A percentile compares a stretch with the other conserved stretches of the same genome.
These are phyloP conservation scores for Odontocerum albicorne DNA, from an alignment of 2,888 invertebrate species.

Conservation along the genomic window DNA sequence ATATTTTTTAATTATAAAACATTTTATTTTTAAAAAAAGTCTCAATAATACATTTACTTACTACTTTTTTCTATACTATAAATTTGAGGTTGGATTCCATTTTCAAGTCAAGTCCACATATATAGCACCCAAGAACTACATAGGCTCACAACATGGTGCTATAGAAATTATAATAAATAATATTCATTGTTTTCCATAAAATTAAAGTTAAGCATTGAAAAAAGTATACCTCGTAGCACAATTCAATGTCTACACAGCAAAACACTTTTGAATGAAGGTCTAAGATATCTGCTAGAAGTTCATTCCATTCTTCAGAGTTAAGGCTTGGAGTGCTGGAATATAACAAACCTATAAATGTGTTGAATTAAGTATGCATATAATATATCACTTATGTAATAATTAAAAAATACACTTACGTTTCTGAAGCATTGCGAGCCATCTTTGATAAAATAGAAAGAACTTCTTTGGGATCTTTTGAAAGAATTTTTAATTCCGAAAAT, in stretches of 20 bases:
- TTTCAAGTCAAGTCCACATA: too few species aligned
- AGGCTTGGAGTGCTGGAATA: slow-evolving; percentile 42
- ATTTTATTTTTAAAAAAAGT: too few species aligned
- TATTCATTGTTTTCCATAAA: too few species aligned
- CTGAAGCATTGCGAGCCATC: slow-evolving; percentile 44
- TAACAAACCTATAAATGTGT: too few species aligned
- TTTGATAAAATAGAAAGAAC: slow-evolving; percentile 48
- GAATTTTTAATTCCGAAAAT: slow-evolving; percentile 46
- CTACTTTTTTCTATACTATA: too few species aligned
- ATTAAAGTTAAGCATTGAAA: too few species aligned
- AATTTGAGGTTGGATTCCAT: too few species aligned
- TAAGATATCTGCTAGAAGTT: slow-evolving; percentile 66
- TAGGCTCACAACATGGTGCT: too few species aligned
- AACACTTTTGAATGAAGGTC: slow-evolving; percentile 65
- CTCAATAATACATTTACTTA: too few species aligned
- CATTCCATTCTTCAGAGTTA: slow-evolving; percentile 62
- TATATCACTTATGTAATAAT: slow-evolving; percentile 15
- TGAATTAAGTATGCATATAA: neutral
- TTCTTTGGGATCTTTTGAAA: slow-evolving; percentile 39
- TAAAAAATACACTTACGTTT: slow-evolving; percentile 22
- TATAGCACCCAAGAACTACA: too few species aligned
- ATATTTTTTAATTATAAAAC: too few species aligned
- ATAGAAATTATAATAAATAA: too few species aligned
- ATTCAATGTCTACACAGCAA: slow-evolving; percentile 54
- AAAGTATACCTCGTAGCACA: slow-evolving; percentile 55